Conservation (phyloP, 2,888 invertebrate genomes). For the Lordiphosa fenestrarum region DNA sequence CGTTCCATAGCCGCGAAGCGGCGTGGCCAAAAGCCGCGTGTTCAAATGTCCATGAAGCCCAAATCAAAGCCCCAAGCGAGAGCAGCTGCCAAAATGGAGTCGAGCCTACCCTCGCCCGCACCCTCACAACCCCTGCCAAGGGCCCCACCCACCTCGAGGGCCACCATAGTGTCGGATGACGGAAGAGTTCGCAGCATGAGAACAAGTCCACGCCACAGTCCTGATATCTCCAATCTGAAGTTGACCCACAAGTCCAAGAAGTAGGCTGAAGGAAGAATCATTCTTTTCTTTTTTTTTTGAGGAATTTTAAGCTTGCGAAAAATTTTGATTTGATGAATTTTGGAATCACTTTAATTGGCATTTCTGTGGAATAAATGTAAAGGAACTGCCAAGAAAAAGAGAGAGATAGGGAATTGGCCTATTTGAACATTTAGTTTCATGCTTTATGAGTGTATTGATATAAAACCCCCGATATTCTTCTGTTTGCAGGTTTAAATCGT, state of each 20-base stretch:
- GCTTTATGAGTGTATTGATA: too few species aligned
- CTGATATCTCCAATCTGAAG: constrained; percentile 19
- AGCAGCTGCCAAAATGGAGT: background rate
- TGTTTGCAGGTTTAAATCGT: too few species aligned
- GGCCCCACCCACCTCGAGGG: constrained; percentile 33
- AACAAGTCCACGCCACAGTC: background rate
- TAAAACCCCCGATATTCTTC: too few species aligned
- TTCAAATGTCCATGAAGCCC: constrained; percentile 3
- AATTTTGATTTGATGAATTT: too few species aligned
- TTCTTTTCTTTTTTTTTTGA: too few species aligned
- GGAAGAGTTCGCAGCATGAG: background rate
- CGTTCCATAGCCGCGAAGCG: background rate
- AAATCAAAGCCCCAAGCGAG: background rate
- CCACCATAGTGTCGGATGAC: constrained; percentile 12
- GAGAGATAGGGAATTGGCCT: too few species aligned
- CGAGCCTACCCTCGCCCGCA: background rate
- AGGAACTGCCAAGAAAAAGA: too few species aligned
- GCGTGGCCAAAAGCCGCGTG: background rate
- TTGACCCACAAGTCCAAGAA: constrained; percentile 30
- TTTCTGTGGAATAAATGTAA: too few species aligned
- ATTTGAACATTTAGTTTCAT: too few species aligned
- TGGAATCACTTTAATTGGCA: too few species aligned
- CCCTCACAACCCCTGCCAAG: constrained; percentile 9
- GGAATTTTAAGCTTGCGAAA: too few species aligned
- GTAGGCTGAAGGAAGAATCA: constrained; percentile 4